phyloP scores from a whole-genome alignment of 2,113 vertebrate genomes.

The Vanacampus margaritifer region DNA sequence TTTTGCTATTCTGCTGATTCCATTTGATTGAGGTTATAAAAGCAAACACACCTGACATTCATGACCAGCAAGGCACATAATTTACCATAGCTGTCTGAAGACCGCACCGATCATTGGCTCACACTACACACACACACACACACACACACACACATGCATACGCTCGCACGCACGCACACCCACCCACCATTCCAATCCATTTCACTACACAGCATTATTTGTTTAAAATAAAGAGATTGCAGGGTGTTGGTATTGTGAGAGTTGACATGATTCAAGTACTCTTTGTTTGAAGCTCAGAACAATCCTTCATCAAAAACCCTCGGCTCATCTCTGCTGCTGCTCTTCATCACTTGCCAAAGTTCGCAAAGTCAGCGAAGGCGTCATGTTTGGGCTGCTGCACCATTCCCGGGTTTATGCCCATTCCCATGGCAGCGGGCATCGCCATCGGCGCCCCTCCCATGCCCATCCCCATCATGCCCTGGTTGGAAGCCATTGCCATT shows the following conservation, averaged over 20 bases:
- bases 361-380: constrained; percentile 97
- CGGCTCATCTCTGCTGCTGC: constrained; percentile 47
- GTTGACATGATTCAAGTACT: constrained; percentile 76
- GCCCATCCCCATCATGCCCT: constrained; percentile 83
- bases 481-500: constrained; percentile 73
- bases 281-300: constrained; percentile 84
- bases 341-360: constrained; percentile 91
- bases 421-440: constrained; percentile 76
- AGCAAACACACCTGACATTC: constrained; percentile 43
- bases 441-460: constrained; percentile 83
- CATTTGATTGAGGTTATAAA: constrained; percentile 63
- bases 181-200: constrained; percentile 44
- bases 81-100: constrained; percentile 22
- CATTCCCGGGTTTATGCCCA: constrained; percentile 79
- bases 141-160: constrained; percentile 33
- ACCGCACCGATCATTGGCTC: constrained; percentile 59
- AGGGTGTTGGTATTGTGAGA: constrained; percentile 52
- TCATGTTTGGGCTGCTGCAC: constrained; percentile 88
- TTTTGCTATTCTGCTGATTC: constrained; percentile 60
- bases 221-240: constrained; percentile 45
- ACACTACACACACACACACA: constrained; percentile 33
- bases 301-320: constrained; percentile 81
- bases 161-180: constrained; percentile 28
- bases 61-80: constrained; percentile 26
- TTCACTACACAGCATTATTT: constrained; percentile 37